Evolutionary conservation across 2,113 vertebrate species (phyloP).

Genomic region (Montifringilla adamsi): DNA sequence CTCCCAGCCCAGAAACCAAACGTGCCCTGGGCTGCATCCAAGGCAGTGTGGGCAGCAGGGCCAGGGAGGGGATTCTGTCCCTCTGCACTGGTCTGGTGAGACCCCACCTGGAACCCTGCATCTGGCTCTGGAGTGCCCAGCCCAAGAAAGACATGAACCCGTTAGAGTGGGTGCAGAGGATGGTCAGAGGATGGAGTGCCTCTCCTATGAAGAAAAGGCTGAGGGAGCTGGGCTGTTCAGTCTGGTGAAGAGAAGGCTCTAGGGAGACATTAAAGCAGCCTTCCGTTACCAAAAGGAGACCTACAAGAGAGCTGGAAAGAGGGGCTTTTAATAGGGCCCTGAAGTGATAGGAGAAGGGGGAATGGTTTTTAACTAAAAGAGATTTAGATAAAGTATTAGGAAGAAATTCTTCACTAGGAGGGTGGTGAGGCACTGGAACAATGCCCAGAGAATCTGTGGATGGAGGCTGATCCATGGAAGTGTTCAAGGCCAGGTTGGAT

Average conservation of each 20-base stretch:
- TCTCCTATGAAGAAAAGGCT: neutral
- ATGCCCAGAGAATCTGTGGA: neutral
- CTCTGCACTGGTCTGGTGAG: neutral
- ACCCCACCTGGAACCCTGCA: fast-evolving
- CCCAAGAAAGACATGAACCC: neutral
- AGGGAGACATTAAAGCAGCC: neutral
- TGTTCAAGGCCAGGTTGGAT: neutral
- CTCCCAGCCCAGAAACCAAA: neutral
- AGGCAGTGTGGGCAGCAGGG: neutral
- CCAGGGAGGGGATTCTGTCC: neutral
- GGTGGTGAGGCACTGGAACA: neutral
- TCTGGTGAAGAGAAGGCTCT: neutral
- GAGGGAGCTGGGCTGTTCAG: neutral
- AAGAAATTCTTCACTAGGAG: neutral
- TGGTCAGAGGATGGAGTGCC: neutral
- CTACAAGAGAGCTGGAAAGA: neutral
- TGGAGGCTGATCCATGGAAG: neutral
- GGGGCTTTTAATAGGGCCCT: neutral
- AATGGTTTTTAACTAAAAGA: neutral
- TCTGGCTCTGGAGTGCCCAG: no score
- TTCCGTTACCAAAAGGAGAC: neutral
- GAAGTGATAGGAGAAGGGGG: neutral
- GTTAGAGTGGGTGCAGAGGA: neutral
- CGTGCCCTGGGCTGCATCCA: neutral
- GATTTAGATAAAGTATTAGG: neutral